These are phyloP conservation scores for Morpho achilles DNA, from an alignment of 2,888 invertebrate genomes.

Conservation along the genomic window DNA sequence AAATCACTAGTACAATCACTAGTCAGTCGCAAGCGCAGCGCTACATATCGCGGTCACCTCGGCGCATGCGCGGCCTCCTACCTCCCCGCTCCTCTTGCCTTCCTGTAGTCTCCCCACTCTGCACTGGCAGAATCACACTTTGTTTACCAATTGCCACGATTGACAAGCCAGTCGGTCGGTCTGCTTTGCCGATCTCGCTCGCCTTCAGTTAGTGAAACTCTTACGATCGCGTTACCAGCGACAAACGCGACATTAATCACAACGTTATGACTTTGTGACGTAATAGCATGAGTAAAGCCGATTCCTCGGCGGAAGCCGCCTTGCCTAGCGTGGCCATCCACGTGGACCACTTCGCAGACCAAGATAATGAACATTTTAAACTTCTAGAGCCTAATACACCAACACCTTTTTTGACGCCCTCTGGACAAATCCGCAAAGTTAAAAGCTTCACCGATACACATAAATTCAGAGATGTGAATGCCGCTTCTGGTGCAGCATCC, in stretches of 20 bases:
- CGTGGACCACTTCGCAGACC: constrained; percentile 62
- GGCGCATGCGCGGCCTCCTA: constrained; percentile 89
- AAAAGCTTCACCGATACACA: constrained; percentile 75
- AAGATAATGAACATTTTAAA: constrained; percentile 61
- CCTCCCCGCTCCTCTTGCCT: constrained; percentile 85
- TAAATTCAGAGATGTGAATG: constrained; percentile 63
- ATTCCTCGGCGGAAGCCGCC: constrained; percentile 62
- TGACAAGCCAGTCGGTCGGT: constrained; percentile 72
- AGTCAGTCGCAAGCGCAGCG: constrained; percentile 82
- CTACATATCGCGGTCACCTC: constrained; percentile 81
- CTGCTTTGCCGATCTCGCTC: constrained; percentile 89
- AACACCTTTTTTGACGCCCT: constrained; percentile 60
- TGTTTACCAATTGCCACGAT: constrained; percentile 76
- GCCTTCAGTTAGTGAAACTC: constrained; percentile 83
- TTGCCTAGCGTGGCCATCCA: constrained; percentile 67
- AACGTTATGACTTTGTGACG: constrained; percentile 74
- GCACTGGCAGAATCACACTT: constrained; percentile 56
- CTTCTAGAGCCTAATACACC: constrained; percentile 58
- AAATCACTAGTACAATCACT: constrained; percentile 2
- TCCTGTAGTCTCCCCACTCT: constrained; percentile 56
- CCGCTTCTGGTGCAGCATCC: constrained; percentile 69
- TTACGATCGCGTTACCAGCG: constrained; percentile 64
- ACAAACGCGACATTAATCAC: constrained; percentile 64
- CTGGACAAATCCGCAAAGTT: constrained; percentile 74
- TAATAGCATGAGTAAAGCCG: constrained; percentile 70